phyloP scores from a whole-genome alignment of 2,113 vertebrate genomes.

The Colistium nudipinnis region DNA sequence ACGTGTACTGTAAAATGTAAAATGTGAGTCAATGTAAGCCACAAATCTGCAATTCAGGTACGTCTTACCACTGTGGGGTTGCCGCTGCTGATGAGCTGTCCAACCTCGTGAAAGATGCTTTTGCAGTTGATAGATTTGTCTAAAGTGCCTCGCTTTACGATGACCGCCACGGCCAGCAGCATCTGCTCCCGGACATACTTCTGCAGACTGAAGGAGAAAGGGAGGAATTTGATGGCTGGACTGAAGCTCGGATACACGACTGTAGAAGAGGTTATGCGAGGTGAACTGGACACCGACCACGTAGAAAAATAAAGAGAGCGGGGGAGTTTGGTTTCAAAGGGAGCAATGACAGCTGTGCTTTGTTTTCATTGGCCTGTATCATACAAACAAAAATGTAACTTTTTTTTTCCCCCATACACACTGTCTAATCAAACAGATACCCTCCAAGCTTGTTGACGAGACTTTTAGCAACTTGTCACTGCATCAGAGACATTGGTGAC shows the following conservation, averaged over 20 bases:
- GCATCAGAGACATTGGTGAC: background rate
- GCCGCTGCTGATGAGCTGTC: constrained; percentile 96
- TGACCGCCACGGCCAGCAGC: constrained; percentile 95
- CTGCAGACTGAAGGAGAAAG: constrained; percentile 85
- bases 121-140: constrained; percentile 98
- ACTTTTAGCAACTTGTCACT: no score
- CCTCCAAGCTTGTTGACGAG: no score
- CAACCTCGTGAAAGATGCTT: constrained; percentile 97
- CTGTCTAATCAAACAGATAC: background rate
- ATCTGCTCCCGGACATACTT: constrained; percentile 99
- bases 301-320: background rate
- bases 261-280: background rate
- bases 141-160: constrained; percentile 96
- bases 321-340: background rate
- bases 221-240: background rate
- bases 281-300: background rate
- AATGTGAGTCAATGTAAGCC: background rate
- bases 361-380: constrained; percentile 6
- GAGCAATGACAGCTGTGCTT: constrained; percentile 5
- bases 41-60: background rate
- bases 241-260: background rate
- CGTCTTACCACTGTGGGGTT: constrained; percentile 93
- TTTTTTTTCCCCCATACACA: background rate
- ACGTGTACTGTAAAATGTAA: background rate
- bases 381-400: no score